A percentile compares a stretch with the other conserved stretches of the same genome.
Conservation (phyloP, 2,888 invertebrate species). For the Cancer borealis region DNA sequence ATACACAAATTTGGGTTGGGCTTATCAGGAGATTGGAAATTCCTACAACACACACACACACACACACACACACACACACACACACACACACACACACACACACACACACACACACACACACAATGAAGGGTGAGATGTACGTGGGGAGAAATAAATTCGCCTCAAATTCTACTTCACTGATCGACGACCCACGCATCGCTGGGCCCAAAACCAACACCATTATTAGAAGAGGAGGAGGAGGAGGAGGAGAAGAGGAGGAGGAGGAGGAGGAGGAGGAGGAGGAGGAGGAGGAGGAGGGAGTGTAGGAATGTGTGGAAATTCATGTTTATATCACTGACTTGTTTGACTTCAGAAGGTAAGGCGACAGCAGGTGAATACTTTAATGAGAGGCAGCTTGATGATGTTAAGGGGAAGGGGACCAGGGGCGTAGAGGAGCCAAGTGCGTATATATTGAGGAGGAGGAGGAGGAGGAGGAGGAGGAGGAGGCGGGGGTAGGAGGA, state of each 20-base stretch:
- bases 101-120: background rate
- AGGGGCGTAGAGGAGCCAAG: background rate
- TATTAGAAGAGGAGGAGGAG: background rate
- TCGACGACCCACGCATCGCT: background rate
- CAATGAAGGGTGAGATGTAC: background rate
- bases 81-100: background rate
- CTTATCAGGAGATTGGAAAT: no score
- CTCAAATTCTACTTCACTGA: background rate
- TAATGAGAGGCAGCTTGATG: background rate
- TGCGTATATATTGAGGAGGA: background rate
- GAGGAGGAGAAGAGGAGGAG: background rate
- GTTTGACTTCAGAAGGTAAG: background rate
- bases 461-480: constrained; percentile 20
- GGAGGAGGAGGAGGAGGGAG: background rate
- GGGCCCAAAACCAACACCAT: background rate
- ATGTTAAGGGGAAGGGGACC: background rate
- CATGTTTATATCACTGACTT: background rate
- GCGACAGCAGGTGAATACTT: background rate
- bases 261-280: constrained; percentile 29
- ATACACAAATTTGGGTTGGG: no score
- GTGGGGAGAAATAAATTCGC: background rate
- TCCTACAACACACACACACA: no score
- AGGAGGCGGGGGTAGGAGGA: background rate
- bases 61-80: no score
- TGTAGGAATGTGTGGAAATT: background rate